These are phyloP conservation scores for Halictus ligatus DNA, from an alignment of 2,888 invertebrate genomes.

Conservation along the genomic window DNA sequence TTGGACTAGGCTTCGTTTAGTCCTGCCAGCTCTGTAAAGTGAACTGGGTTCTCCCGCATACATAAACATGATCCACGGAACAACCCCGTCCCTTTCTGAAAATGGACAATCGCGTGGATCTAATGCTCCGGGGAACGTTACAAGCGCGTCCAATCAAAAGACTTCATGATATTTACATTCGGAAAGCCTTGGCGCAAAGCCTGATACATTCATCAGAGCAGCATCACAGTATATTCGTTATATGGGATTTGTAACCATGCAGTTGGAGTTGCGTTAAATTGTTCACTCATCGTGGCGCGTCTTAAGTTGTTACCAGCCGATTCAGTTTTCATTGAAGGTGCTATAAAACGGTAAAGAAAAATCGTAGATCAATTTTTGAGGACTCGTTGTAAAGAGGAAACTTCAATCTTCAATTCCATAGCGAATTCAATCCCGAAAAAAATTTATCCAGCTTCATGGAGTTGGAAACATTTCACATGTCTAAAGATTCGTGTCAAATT, in stretches of 20 bases:
- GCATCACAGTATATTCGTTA: too few relatives aligned
- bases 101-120: slow-evolving; percentile 34
- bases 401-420: not conserved
- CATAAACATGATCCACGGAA: slow-evolving; percentile 45
- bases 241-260: not conserved
- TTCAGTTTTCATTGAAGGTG: not conserved
- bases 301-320: too few relatives aligned
- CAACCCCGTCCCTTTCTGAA: slow-evolving; percentile 5
- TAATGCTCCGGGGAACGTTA: slow-evolving; percentile 36
- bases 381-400: not conserved
- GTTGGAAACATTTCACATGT: not conserved
- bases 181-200: too few relatives aligned
- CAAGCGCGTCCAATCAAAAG: not conserved
- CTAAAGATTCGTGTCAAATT: not conserved
- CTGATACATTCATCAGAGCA: too few relatives aligned
- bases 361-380: not conserved
- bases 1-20: slow-evolving; percentile 53
- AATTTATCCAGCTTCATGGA: not conserved
- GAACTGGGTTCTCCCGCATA: slow-evolving; percentile 55
- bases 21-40: slow-evolving; percentile 19
- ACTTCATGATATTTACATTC: not conserved
- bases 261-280: not conserved
- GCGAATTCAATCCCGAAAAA: not conserved
- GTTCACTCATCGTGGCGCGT: not conserved
- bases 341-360: not conserved